Evolutionary conservation across 2,888 invertebrate species (phyloP).

Genomic region (Liopterus haemorrhoidalis): DNA sequence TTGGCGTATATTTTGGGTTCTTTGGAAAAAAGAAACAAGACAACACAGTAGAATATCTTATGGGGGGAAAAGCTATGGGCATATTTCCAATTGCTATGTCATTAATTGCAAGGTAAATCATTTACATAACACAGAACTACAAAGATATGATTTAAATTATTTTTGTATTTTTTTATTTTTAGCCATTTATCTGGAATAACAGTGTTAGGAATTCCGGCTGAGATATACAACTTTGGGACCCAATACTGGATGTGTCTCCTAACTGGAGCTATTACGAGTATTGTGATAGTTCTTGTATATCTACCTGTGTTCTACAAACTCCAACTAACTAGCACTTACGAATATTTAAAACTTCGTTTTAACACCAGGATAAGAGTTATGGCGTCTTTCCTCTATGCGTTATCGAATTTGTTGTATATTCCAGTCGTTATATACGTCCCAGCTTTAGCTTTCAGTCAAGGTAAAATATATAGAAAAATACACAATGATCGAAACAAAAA

Average conservation of each 20-base stretch:
- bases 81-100: constrained; percentile 62
- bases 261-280: constrained; percentile 41
- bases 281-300: constrained; percentile 41
- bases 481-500: too few relatives aligned
- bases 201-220: constrained; percentile 62
- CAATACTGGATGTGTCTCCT: constrained; percentile 50
- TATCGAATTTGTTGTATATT: constrained; percentile 51
- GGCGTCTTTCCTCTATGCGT: constrained; percentile 52
- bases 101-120: constrained; percentile 60
- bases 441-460: constrained; percentile 58
- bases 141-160: too few relatives aligned
- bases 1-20: constrained; percentile 51
- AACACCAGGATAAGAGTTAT: constrained; percentile 52
- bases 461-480: too few relatives aligned
- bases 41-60: constrained; percentile 58
- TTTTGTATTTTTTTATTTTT: too few relatives aligned
- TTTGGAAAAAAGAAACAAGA: constrained; percentile 49
- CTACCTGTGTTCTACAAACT: constrained; percentile 61
- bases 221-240: constrained; percentile 63
- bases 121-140: too few relatives aligned
- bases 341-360: constrained; percentile 57
- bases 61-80: constrained; percentile 62
- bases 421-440: constrained; percentile 63
- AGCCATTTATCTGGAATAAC: constrained; percentile 68
- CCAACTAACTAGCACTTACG: constrained; percentile 59